Conservation (phyloP, 2,888 invertebrate genomes). For the Protodeltote pygarga region DNA sequence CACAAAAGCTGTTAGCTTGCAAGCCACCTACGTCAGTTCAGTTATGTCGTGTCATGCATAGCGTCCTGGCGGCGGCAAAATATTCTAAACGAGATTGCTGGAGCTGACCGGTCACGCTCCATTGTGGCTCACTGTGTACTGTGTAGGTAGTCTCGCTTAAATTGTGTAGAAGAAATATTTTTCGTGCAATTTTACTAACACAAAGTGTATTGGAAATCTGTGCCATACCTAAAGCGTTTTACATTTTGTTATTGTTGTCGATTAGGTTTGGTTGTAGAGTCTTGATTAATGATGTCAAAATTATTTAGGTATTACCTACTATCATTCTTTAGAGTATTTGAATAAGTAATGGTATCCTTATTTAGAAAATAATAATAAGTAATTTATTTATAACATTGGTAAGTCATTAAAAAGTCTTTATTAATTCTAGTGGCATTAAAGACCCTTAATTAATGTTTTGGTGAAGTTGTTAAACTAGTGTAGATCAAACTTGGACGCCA, state of each 20-base stretch:
- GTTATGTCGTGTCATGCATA: constrained; percentile 29
- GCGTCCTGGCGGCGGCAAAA: constrained; percentile 16
- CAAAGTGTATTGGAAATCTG: no score
- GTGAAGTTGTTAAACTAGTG: neutral
- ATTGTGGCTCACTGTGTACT: constrained; percentile 18
- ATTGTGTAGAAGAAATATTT: constrained; percentile 7
- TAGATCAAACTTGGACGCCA: neutral
- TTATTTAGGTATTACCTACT: no score
- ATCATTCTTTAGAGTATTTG: no score
- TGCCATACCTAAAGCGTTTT: no score
- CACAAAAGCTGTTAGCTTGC: constrained; percentile 24
- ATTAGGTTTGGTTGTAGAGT: no score
- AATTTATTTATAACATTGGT: no score
- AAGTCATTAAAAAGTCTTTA: no score
- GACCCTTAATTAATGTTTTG: no score
- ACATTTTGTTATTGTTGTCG: no score
- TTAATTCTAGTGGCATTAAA: neutral
- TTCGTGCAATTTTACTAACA: constrained; percentile 2
- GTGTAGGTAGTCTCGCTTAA: neutral
- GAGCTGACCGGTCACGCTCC: constrained; percentile 24
- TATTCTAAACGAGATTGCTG: constrained; percentile 38
- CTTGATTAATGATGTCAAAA: no score
- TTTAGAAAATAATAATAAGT: no score
- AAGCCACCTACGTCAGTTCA: constrained; percentile 28
- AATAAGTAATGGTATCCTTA: no score